Base-by-base conservation (phyloP, 2,113 vertebrate genomes). In the Burhinus bistriatus region DNA sequence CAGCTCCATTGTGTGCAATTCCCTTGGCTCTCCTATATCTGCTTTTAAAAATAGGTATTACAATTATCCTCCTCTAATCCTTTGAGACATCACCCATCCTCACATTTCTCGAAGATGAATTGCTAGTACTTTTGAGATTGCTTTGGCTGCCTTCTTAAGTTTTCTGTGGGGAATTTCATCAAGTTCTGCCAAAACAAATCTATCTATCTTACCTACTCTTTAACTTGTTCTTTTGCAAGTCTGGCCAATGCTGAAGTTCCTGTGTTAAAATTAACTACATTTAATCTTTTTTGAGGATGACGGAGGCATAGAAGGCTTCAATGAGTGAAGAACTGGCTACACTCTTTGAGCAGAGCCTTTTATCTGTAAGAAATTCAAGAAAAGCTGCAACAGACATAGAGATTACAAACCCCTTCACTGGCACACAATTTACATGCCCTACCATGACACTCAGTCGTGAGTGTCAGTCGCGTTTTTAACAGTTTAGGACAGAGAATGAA, bases 51-150 rank as follows among this genome's bases (percentile, higher is more conserved):
- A 34, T 38, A 90, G 72, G 52, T 71, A 89, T 89, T 91, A 65
- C 0, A 0, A 70, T 90, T 93, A 68, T 49, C 38, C 25, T 87
- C 27, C 76, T 93, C 49, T 88, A 87, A 73, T 88, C 87, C 93
- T 90, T 54, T 88, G 78, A 88, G 87, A 87, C 78, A 83, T 86
- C 66, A 77, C 40, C 45, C 49, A 72, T 92, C 62, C 78, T 90
- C 71, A 69, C 38, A 15, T 57, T 87, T 87, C 85, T 93, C 45
- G 54, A 61, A 93, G 92, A 93, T 65, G 51, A 89, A 93, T 94
- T 96, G 40, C 87, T 73, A 70, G 71, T 88, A 70, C 90, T 95
- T 90, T 32, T 73, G 87, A 88, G 82, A 92, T 95, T 90, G 85
- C 92, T 80, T 93, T 90, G 78, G 71, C 71, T 95, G 92, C 66